Conservation (phyloP, 2,113 vertebrate genomes). For the Hyla sarda region DNA sequence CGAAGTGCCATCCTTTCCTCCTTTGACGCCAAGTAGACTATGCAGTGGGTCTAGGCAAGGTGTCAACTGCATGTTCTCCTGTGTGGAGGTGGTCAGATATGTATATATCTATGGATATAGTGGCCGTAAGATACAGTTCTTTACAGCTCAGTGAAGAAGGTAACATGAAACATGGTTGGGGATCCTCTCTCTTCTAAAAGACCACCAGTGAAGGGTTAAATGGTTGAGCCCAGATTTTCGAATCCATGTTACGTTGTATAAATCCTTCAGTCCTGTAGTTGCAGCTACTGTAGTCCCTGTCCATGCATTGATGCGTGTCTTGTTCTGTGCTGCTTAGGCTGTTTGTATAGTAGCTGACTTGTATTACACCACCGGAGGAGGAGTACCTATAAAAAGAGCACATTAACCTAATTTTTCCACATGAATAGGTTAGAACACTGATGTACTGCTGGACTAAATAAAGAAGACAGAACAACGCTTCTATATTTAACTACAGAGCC, state of each 20-base stretch:
- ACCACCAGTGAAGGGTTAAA: background rate
- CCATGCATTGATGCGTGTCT: background rate
- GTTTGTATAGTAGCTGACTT: background rate
- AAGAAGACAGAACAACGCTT: background rate
- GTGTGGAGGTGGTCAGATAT: too few relatives aligned
- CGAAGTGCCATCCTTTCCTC: too few relatives aligned
- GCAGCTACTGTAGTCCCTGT: background rate
- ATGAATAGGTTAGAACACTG: constrained; percentile 19
- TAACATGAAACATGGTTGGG: too few relatives aligned
- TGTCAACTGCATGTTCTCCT: too few relatives aligned
- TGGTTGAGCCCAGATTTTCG: background rate
- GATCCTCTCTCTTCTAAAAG: too few relatives aligned
- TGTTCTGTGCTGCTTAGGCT: background rate
- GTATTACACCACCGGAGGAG: background rate
- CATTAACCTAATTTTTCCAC: constrained; percentile 28
- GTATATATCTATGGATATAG: too few relatives aligned
- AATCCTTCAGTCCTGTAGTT: background rate
- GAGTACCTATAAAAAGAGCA: constrained; percentile 11
- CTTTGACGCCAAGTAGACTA: too few relatives aligned
- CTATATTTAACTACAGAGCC: background rate
- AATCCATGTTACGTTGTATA: background rate
- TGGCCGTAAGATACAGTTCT: too few relatives aligned
- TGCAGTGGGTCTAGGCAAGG: too few relatives aligned
- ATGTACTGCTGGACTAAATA: constrained; percentile 6
- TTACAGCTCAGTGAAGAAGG: too few relatives aligned